Percentiles rank a stretch among this genome's conserved stretches.
phyloP scores from a whole-genome alignment of 2,113 vertebrate species.

The Pelecanus crispus region DNA sequence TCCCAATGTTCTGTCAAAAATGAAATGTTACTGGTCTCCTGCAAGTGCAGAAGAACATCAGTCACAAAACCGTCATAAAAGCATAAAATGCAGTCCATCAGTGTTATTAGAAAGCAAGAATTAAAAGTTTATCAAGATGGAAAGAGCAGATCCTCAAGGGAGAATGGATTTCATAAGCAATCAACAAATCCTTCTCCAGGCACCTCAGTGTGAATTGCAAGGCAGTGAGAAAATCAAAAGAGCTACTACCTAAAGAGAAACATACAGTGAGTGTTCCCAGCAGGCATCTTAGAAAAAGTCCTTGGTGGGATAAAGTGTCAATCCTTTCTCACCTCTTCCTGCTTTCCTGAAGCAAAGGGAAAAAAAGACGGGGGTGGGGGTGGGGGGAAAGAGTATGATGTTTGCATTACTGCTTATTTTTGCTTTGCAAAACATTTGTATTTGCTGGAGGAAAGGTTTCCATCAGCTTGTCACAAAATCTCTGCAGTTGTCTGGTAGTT shows the following conservation, averaged over 20 bases:
- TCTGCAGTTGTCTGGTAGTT: not conserved
- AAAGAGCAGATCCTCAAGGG: slow-evolving; percentile 54
- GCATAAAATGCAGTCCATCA: not conserved
- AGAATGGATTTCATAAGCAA: slow-evolving; percentile 40
- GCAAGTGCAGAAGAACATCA: slow-evolving; percentile 14
- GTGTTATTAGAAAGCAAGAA: not conserved
- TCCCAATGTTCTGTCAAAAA: not conserved
- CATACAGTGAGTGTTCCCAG: not conserved
- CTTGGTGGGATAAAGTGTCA: not conserved
- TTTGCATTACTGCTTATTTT: not conserved
- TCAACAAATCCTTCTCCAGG: slow-evolving; percentile 32
- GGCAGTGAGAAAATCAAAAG: slow-evolving; percentile 42
- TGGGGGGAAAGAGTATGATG: too few relatives aligned
- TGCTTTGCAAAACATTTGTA: not conserved
- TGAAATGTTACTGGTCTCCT: not conserved
- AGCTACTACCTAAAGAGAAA: slow-evolving; percentile 45
- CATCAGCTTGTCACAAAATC: not conserved
- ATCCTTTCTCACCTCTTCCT: not conserved
- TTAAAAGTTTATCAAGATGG: slow-evolving; percentile 58
- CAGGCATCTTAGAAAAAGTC: not conserved
- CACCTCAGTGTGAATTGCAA: not conserved
- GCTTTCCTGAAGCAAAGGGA: not conserved
- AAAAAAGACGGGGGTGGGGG: not conserved
- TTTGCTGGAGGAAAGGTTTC: not conserved
- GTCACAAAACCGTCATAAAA: not conserved